Conservation (phyloP, 2,113 vertebrate species). For the Bathybates hornii region DNA sequence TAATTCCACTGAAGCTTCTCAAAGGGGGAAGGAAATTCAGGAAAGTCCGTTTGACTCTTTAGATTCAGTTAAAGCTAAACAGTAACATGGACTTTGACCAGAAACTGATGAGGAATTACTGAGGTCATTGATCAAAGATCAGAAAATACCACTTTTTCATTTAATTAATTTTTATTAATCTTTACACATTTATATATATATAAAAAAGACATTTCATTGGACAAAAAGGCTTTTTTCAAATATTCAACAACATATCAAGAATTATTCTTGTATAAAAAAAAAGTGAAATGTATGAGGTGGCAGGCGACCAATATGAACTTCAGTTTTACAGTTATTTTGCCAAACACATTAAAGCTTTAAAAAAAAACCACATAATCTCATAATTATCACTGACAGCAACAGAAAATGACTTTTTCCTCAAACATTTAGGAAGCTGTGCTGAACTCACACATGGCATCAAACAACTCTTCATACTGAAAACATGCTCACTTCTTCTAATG, state of each 20-base stretch:
- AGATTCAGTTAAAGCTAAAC: not conserved
- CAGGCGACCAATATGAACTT: not conserved
- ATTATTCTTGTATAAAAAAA: not conserved
- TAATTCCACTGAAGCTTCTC: not conserved
- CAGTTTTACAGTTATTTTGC: not conserved
- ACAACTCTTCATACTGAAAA: not conserved
- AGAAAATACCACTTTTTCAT: not conserved
- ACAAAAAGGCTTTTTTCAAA: not conserved
- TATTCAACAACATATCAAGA: not conserved
- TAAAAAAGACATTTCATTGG: not conserved
- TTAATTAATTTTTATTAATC: not conserved
- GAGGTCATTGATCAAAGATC: not conserved
- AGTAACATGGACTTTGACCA: not conserved
- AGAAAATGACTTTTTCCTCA: not conserved
- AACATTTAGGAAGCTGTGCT: not conserved
- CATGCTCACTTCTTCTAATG: not conserved
- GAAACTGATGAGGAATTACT: not conserved
- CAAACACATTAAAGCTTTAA: not conserved
- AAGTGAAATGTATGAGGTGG: not conserved
- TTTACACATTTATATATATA: not conserved
- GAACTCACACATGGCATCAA: not conserved
- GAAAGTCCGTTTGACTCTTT: rapidly evolving
- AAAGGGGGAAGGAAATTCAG: rapidly evolving
- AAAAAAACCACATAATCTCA: not conserved
- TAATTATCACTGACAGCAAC: not conserved